phyloP scores from a whole-genome alignment of 37 sponge, comb jelly and placozoan genomes.

The Spongilla lacustris region DNA sequence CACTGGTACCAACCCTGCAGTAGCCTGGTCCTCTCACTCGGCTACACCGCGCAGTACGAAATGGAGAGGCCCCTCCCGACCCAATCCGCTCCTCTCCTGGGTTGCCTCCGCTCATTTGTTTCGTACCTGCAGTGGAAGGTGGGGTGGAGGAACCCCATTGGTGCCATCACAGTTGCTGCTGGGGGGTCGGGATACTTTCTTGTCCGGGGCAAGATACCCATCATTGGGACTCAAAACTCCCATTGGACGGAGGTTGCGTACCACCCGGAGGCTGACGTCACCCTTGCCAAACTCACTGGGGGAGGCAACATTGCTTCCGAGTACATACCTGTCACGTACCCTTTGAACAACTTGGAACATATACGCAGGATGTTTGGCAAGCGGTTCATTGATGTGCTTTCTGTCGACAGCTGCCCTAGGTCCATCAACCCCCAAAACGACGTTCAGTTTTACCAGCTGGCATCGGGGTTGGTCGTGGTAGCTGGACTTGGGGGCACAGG shows the following conservation, averaged over 20 bases:
- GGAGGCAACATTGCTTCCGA: constrained; percentile 33
- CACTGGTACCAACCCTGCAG: constrained; percentile 28
- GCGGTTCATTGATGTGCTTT: constrained; percentile 10
- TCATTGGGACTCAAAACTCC: constrained; percentile 26
- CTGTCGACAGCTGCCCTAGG: constrained; percentile 22
- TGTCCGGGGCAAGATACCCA: constrained; percentile 13
- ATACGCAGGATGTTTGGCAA: background rate
- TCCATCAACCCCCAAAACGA: constrained; percentile 21
- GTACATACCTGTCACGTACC: constrained; percentile 19
- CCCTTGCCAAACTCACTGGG: constrained; percentile 23
- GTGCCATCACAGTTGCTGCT: background rate
- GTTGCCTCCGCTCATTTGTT: background rate
- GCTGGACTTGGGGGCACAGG: constrained; percentile 28
- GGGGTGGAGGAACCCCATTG: background rate
- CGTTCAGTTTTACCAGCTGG: constrained; percentile 16
- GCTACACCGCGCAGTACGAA: constrained; percentile 9
- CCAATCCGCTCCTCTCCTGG: background rate
- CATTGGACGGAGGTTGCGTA: constrained; percentile 41
- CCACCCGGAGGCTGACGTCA: constrained; percentile 12
- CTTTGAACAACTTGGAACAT: constrained; percentile 21
- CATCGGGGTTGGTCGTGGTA: constrained; percentile 5
- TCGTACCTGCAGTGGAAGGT: background rate
- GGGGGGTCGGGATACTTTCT: constrained; percentile 25
- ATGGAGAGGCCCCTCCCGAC: background rate
- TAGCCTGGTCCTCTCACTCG: constrained; percentile 17